A percentile compares a stretch with the other conserved stretches of the same genome.
These are phyloP conservation scores for Acromyrmex charruanus DNA, from an alignment of 1,140 invertebrate genomes.

Conservation along the genomic window DNA sequence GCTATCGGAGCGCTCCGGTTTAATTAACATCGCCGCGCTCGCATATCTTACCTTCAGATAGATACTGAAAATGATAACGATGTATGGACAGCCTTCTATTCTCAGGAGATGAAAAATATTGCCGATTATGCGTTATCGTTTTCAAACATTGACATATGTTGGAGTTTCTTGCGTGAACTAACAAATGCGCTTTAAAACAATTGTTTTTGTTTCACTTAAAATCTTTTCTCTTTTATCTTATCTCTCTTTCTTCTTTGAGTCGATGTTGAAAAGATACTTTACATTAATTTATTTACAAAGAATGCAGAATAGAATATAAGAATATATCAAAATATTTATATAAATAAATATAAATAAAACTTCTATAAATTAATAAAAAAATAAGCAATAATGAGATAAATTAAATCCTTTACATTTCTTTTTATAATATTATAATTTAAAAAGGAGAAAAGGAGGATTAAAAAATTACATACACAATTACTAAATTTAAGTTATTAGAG, in stretches of 20 bases:
- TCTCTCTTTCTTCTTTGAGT: not conserved
- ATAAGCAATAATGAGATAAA: not conserved
- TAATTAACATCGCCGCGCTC: slow-evolving; percentile 64
- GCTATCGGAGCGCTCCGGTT: slow-evolving; percentile 17
- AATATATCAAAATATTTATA: not conserved
- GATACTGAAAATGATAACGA: slow-evolving; percentile 62
- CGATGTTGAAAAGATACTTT: not conserved
- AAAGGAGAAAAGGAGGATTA: not conserved
- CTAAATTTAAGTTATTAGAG: not conserved
- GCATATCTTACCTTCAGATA: slow-evolving; percentile 62
- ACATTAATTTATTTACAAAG: not conserved
- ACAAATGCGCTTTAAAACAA: slow-evolving; percentile 10
- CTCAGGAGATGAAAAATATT: slow-evolving; percentile 72
- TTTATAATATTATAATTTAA: not conserved
- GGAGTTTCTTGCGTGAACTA: not conserved
- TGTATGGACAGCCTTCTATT: slow-evolving; percentile 74
- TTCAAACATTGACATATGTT: slow-evolving; percentile 71
- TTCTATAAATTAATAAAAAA: not conserved
- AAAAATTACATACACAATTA: not conserved
- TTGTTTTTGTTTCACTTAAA: slow-evolving; percentile 12
- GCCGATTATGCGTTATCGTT: slow-evolving; percentile 71
- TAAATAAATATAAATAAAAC: not conserved
- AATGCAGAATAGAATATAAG: not conserved
- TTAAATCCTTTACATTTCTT: not conserved
- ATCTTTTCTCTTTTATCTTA: not conserved